Percentiles rank a stretch among this genome's conserved stretches.
phyloP scores from a whole-genome alignment of 2,797 vertebrate species.

The Diglossa cyanea region DNA sequence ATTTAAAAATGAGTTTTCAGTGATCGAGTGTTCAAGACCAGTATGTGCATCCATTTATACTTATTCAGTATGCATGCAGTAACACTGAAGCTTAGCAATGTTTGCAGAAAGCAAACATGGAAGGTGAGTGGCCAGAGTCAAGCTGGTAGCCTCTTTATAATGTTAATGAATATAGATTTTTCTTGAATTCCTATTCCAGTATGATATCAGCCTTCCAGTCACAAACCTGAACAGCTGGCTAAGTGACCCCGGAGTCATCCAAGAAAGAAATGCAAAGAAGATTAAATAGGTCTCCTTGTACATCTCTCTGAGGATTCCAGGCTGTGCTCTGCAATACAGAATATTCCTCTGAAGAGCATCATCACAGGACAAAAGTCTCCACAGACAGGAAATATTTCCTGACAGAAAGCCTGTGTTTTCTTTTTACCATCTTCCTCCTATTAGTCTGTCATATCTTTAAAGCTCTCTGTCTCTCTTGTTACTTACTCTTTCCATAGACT shows the following conservation, averaged over 20 bases:
- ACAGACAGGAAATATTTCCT: background rate
- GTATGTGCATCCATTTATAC: background rate
- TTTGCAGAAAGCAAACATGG: slow-evolving; percentile 51
- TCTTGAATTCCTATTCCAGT: background rate
- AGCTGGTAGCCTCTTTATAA: slow-evolving; percentile 21
- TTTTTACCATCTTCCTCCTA: background rate
- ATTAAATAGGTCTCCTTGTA: slow-evolving; percentile 6
- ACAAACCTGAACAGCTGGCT: slow-evolving; percentile 14
- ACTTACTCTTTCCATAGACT: background rate
- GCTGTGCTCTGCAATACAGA: background rate
- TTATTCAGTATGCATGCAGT: background rate
- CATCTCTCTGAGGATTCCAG: background rate
- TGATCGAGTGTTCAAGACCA: background rate
- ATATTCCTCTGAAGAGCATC: background rate
- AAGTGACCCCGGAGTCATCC: slow-evolving; percentile 23
- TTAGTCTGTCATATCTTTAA: background rate
- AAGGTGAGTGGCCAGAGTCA: background rate
- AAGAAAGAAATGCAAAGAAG: slow-evolving; percentile 26
- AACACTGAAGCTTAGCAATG: background rate
- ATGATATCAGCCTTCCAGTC: slow-evolving; percentile 26
- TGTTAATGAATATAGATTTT: slow-evolving; percentile 55
- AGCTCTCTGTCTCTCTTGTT: background rate
- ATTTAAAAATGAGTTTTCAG: slow-evolving; percentile 22
- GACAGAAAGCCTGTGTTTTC: background rate
- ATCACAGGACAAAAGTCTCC: background rate